Percentiles rank a stretch among this genome's conserved stretches.
These are phyloP conservation scores for Drosophila punjabiensis DNA, from an alignment of 1,140 invertebrate genomes.

Conservation along the genomic window DNA sequence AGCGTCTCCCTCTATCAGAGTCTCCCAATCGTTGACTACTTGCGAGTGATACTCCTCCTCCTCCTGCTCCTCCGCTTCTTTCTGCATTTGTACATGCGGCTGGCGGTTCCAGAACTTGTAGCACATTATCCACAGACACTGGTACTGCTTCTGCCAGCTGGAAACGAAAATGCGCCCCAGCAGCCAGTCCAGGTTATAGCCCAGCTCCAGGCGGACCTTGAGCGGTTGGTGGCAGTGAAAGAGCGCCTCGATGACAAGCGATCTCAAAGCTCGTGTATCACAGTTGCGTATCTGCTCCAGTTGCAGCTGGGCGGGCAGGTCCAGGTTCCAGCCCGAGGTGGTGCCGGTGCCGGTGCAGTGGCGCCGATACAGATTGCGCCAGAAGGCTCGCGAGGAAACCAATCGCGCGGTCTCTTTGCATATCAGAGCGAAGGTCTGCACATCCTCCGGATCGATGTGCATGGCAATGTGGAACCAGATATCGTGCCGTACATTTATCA, in stretches of 20 bases:
- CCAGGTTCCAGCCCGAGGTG: conserved; percentile 54
- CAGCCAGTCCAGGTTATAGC: conserved; percentile 66
- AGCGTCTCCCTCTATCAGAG: conserved; percentile 31
- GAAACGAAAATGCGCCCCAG: conserved; percentile 59
- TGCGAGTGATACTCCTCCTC: not conserved
- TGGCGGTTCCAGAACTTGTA: conserved; percentile 65
- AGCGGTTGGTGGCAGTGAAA: conserved; percentile 65
- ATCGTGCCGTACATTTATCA: conserved; percentile 52
- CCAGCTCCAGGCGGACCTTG: conserved; percentile 47
- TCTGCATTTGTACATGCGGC: not conserved
- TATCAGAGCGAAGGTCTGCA: conserved; percentile 73
- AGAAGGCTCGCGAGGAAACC: conserved; percentile 63
- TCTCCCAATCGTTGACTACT: conserved; percentile 58
- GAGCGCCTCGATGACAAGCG: conserved; percentile 60
- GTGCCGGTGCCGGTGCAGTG: conserved; percentile 49
- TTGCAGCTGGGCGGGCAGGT: conserved; percentile 65
- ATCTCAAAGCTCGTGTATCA: conserved; percentile 54
- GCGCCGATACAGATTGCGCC: conserved; percentile 66
- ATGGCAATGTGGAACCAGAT: conserved; percentile 79
- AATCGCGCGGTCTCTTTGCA: conserved; percentile 64
- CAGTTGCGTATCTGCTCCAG: conserved; percentile 51
- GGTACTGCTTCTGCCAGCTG: conserved; percentile 57
- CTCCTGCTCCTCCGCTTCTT: not conserved
- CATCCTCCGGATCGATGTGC: conserved; percentile 74
- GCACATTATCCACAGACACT: conserved; percentile 67